Evolutionary conservation across 2,797 vertebrate species (phyloP), one percentile per base, ranked within the genome.

Genomic region (Oreonectes daqikongensis): DNA sequence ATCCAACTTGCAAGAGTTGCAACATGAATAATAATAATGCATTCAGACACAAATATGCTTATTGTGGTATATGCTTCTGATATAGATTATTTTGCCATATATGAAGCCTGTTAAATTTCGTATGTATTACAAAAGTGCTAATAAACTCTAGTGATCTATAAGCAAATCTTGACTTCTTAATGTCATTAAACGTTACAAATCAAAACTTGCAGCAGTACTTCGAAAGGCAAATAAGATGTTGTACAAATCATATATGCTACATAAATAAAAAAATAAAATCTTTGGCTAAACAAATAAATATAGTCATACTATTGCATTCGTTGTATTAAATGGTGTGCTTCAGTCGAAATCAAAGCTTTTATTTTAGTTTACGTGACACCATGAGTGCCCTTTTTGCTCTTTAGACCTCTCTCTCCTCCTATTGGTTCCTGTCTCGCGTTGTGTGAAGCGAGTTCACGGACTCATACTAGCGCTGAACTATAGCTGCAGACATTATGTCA

Each of bases 321-420:
- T n/a, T 30, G 17, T 6, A 53, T 35, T 15, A 5, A 35, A 35
- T 1, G 17, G 12, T 50, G 10, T 35, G 28, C 15, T 48, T 10
- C 11, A 74, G 18, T 9, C 22, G 4, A 66, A 65, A 20, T 30
- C 26, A 8, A 30, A 24, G 38, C 4, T 44, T 55, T 38, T 40
- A 28, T 64, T 38, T 40, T 38, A 42, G 61, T 65, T 65, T 20
- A 55, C 9, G 35, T 28, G 32, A 17, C 8, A 22, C 26, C 11
- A 55, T 4, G 11, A 42, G 17, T 42, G 7, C 26, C 26, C 20
- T 15, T 28, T 22, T 75, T 46, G 35, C 52, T 64, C 40, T 79
- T 85, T 80, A 57, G 83, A 84, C 40, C 67, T 78, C 79, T 84
- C 82, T 76, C 81, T 83, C 81, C 84, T 88, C 70, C 82, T 26